Conservation (phyloP, 2,797 vertebrate species). For the Eurystomus glaucurus region DNA sequence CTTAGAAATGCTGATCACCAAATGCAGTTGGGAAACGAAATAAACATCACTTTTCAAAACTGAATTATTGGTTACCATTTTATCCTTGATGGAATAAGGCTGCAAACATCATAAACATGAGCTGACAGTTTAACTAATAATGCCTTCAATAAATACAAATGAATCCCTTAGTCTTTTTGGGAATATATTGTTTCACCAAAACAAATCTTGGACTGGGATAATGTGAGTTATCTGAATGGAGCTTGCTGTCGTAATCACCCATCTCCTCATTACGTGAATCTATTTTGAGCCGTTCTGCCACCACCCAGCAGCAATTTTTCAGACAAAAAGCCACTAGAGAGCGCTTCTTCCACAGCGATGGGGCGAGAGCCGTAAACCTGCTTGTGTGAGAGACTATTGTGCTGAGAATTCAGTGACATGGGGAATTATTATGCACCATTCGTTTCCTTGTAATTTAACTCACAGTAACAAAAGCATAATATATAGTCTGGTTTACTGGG, state of each 20-base stretch:
- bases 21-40: background rate
- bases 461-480: slow-evolving; percentile 79
- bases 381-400: background rate
- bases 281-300: background rate
- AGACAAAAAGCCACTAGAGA: slow-evolving; percentile 70
- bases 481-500: slow-evolving; percentile 74
- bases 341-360: slow-evolving; percentile 68
- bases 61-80: slow-evolving; percentile 4
- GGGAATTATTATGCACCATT: slow-evolving; percentile 80
- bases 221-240: background rate
- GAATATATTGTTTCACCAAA: background rate
- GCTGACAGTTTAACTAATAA: background rate
- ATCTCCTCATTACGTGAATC: background rate
- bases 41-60: background rate
- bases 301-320: background rate
- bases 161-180: background rate
- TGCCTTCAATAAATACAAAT: background rate
- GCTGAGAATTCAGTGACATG: slow-evolving; percentile 74
- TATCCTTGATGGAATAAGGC: background rate
- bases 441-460: slow-evolving; percentile 84
- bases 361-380: fast-evolving
- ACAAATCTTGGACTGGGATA: background rate
- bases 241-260: background rate
- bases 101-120: background rate
- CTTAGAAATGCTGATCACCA: background rate